phyloP scores from a whole-genome alignment of 2,888 invertebrate genomes.

The Physocephala rufipes region DNA sequence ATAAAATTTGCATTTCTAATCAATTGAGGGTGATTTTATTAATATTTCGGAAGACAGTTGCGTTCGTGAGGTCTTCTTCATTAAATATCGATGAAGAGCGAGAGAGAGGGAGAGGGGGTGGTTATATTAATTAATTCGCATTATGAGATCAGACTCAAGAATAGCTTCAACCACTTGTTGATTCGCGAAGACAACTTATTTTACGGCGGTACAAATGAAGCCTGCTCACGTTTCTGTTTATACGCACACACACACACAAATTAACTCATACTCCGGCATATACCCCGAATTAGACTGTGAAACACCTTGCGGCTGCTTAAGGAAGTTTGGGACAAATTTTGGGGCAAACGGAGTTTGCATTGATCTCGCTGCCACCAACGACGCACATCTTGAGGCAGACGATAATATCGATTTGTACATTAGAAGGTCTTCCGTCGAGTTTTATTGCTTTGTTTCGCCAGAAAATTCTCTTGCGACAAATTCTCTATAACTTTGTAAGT shows the following conservation, averaged over 20 bases:
- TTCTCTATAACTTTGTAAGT: no score
- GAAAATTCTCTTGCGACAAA: no score
- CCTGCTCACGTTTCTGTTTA: neutral
- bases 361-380: no score
- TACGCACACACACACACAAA: neutral
- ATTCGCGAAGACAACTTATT: neutral
- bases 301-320: no score
- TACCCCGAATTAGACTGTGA: no score
- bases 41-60: neutral
- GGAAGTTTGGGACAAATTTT: no score
- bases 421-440: no score
- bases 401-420: no score
- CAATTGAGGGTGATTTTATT: constrained; percentile 31
- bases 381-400: no score
- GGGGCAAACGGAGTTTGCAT: no score
- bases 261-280: no score
- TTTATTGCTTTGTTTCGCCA: no score
- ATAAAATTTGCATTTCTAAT: constrained; percentile 33
- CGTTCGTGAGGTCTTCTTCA: neutral
- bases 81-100: neutral
- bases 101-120: neutral
- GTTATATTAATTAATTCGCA: constrained; percentile 7
- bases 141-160: constrained; percentile 10
- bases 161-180: neutral
- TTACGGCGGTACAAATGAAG: neutral